phyloP scores from a whole-genome alignment of 2,113 vertebrate genomes.

The Parotia lawesii region DNA sequence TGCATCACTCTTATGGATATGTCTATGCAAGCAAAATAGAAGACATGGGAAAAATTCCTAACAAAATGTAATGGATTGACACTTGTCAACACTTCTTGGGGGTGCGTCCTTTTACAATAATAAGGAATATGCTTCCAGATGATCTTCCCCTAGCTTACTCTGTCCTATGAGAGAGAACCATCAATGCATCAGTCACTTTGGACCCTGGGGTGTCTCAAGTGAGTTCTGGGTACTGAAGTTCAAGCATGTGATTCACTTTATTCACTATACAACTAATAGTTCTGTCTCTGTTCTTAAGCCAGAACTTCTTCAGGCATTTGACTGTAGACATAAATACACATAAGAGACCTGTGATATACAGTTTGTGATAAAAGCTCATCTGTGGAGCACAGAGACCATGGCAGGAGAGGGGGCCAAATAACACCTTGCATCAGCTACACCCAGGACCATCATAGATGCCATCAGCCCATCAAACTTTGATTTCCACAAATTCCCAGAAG shows the following conservation, averaged over 20 bases:
- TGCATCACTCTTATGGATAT: not conserved
- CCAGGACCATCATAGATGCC: not conserved
- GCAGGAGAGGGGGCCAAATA: not conserved
- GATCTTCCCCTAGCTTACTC: not conserved
- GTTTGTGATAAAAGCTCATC: not conserved
- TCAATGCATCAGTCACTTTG: not conserved
- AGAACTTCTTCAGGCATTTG: not conserved
- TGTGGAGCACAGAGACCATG: not conserved
- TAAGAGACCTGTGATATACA: not conserved
- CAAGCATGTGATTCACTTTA: not conserved
- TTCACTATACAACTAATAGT: not conserved
- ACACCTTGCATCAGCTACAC: accelerated
- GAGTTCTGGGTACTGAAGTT: not conserved
- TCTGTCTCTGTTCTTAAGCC: not conserved
- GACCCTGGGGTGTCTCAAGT: not conserved
- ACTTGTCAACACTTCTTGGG: not conserved
- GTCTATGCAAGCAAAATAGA: not conserved
- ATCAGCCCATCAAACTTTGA: not conserved
- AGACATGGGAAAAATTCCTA: not conserved
- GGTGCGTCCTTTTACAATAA: accelerated
- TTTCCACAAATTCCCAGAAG: not conserved
- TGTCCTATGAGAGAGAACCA: not conserved
- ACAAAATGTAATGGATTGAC: not conserved
- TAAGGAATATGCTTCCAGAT: not conserved
- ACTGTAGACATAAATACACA: not conserved